Conservation (phyloP, 2,888 invertebrate genomes). For the Ferrisia virgata region DNA sequence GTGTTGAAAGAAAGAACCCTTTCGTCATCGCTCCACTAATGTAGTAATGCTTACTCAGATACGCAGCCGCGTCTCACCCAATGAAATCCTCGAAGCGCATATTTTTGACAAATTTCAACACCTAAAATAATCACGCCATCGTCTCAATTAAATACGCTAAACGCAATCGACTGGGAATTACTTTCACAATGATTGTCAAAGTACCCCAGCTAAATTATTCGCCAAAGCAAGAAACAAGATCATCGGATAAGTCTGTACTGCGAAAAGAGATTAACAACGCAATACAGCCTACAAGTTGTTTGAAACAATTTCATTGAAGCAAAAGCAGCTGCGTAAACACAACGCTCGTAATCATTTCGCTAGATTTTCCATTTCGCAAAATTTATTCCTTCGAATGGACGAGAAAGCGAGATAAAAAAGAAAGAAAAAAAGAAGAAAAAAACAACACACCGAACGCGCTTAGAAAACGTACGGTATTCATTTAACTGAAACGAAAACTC, state of each 20-base stretch:
- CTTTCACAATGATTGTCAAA: constrained; percentile 16
- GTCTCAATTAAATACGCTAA: constrained; percentile 11
- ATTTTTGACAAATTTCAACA: constrained; percentile 2
- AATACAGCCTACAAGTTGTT: constrained; percentile 26
- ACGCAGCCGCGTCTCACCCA: too few species aligned
- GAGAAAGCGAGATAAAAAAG: neutral
- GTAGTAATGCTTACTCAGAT: too few species aligned
- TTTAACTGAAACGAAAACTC: neutral
- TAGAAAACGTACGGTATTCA: too few species aligned
- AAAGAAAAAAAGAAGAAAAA: neutral
- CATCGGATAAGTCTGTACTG: neutral
- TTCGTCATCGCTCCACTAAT: neutral
- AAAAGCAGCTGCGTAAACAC: constrained; percentile 19
- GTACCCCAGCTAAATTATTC: constrained; percentile 12
- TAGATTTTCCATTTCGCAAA: neutral
- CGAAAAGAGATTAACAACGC: constrained; percentile 19
- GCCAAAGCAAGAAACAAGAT: constrained; percentile 1
- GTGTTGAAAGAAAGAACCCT: neutral
- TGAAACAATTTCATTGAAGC: neutral
- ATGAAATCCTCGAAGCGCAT: neutral
- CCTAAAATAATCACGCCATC: neutral
- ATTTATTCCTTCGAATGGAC: constrained; percentile 5
- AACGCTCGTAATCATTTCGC: constrained; percentile 1
- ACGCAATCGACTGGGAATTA: constrained; percentile 24
- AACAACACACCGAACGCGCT: neutral